These are phyloP conservation scores for Zaprionus lachaisei DNA, from an alignment of 1,140 invertebrate genomes.

Conservation along the genomic window DNA sequence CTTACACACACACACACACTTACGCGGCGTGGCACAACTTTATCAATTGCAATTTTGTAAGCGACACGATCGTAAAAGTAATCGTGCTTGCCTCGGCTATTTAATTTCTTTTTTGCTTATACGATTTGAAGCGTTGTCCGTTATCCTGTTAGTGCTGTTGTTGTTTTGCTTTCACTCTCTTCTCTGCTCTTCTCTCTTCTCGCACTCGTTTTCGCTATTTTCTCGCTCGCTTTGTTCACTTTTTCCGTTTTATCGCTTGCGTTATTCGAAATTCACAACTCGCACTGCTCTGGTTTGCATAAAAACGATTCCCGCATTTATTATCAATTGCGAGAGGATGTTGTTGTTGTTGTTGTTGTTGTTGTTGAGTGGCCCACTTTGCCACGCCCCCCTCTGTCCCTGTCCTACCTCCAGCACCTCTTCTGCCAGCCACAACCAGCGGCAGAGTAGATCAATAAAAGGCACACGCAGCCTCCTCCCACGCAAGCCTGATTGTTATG, in stretches of 20 bases:
- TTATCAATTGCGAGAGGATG: constrained; percentile 22
- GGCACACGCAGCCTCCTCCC: constrained; percentile 1
- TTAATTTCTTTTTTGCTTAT: background rate
- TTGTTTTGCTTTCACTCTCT: constrained; percentile 22
- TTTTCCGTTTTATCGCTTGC: constrained; percentile 31
- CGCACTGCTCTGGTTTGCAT: constrained; percentile 37
- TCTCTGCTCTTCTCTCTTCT: background rate
- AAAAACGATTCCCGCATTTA: constrained; percentile 38
- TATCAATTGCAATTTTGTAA: background rate
- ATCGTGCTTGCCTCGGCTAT: background rate
- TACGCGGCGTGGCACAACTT: background rate
- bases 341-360: background rate
- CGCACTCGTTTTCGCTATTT: constrained; percentile 5
- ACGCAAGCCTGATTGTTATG: constrained; percentile 16
- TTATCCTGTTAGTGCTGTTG: constrained; percentile 1
- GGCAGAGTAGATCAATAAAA: constrained; percentile 34
- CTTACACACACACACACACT: background rate
- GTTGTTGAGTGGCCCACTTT: background rate
- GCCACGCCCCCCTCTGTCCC: background rate
- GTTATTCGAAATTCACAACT: constrained; percentile 6
- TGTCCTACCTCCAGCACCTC: background rate
- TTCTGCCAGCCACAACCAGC: constrained; percentile 4
- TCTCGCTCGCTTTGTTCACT: constrained; percentile 33
- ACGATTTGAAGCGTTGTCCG: constrained; percentile 22
- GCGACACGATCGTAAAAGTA: background rate